Base-by-base conservation (phyloP, 92 coral and sea anemone species). In the Paramuricea clavata region DNA sequence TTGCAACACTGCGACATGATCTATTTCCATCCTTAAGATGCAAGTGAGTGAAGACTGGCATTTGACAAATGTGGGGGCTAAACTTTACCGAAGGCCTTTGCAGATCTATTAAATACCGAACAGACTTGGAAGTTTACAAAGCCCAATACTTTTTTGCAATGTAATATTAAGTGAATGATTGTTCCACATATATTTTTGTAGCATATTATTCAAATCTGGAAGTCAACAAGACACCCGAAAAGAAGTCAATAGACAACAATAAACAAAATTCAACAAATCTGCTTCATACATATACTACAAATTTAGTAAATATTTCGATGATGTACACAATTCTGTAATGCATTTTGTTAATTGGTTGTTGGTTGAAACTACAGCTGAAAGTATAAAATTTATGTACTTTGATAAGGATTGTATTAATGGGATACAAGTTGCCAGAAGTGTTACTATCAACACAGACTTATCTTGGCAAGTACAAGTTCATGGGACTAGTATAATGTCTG, bases 381-480 rank as follows among this genome's bases (percentile, higher is more conserved):
- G 50, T 36, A 54, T 72, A 12, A 36, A 36, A 36, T 72, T 72
- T 39, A 72, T 72, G 43, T 43, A 72, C 19, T 36, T 83, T 61
- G 83, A 71, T 26, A 61, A 69, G 67, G 64, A 41, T 9, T 7
- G 39, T 43, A 71, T 83, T 34, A 75, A 83, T 42, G 76, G 76
- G 15, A 83, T 83, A 19, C 87, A 42, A 1, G 87, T 69, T n/a
- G 76, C 76, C 67, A 83, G 87, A 69, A 65, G 62, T 8, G 80
- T 83, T 13, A 34, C 4, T 2, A 75, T 83, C 31, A 12, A 83
- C 42, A 44, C n/a, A 71, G 83, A 83, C 44, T 49, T 83, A 3
- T 27, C 87, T 43, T 83, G 87, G 83, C 36, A 54, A 28, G 81
- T 68, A 12, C 69, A 83, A 83, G 22, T 83, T 41, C 87, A 83